phyloP scores from a whole-genome alignment of 2,113 vertebrate genomes.

The Corvus moneduloides region DNA sequence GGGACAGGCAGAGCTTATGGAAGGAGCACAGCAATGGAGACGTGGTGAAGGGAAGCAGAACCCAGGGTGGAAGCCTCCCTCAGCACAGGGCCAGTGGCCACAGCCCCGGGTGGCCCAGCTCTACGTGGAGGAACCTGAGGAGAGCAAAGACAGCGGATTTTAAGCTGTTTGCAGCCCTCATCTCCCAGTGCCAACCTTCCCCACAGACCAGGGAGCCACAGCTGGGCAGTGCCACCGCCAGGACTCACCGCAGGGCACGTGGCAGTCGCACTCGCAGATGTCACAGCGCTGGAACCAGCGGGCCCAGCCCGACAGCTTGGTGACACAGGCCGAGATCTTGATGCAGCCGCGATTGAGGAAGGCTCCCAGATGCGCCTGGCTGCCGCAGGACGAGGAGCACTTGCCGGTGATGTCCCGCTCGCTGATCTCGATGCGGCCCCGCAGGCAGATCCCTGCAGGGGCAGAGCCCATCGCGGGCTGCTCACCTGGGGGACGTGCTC shows the following conservation, averaged over 20 bases:
- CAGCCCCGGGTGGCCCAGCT: not conserved
- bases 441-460: constrained; percentile 76
- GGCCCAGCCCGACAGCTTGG: constrained; percentile 77
- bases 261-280: constrained; percentile 81
- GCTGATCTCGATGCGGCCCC: constrained; percentile 74
- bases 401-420: constrained; percentile 73
- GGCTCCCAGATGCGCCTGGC: constrained; percentile 65
- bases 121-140: not conserved
- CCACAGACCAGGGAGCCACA: fast-evolving
- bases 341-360: constrained; percentile 69
- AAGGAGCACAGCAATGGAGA: not conserved
- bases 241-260: constrained; percentile 72
- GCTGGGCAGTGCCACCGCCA: fast-evolving
- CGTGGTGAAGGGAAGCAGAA: not conserved
- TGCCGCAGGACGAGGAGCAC: constrained; percentile 76
- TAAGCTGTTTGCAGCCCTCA: not conserved
- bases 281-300: constrained; percentile 78
- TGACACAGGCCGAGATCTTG: constrained; percentile 75
- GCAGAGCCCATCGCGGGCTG: fast-evolving
- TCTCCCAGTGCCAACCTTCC: not conserved
- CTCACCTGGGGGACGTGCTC: not conserved
- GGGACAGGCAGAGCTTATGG: fast-evolving
- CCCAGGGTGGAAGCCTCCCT: not conserved
- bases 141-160: not conserved
- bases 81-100: fast-evolving